phyloP scores from a whole-genome alignment of 2,888 invertebrate genomes.

The Volucella zonaria region DNA sequence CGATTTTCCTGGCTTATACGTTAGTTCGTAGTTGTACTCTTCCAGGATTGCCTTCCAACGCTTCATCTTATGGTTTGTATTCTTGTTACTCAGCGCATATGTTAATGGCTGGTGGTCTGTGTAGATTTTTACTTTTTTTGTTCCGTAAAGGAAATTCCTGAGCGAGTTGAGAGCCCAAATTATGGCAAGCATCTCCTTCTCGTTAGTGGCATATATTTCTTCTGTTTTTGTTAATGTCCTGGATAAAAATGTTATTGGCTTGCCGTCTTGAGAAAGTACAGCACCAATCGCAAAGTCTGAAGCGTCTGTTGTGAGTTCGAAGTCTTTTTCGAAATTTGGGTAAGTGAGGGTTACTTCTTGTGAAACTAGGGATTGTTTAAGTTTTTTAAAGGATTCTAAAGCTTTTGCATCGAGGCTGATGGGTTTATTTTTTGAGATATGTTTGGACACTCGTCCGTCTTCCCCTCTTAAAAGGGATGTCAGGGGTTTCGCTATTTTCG shows the following conservation, averaged over 20 bases:
- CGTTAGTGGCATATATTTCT: no score
- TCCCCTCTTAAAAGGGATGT: slow-evolving; percentile 43
- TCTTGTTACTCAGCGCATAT: slow-evolving; percentile 23
- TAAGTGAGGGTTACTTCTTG: slow-evolving; percentile 47
- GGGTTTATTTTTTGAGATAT: slow-evolving; percentile 36
- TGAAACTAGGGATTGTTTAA: slow-evolving; percentile 46
- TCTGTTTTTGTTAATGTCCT: no score
- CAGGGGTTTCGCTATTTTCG: slow-evolving; percentile 39
- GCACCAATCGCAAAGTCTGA: slow-evolving; percentile 45
- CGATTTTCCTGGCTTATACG: no score
- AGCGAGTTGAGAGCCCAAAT: no score
- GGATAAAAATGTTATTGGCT: slow-evolving; percentile 4
- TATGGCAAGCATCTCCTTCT: no score
- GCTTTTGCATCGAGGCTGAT: slow-evolving; percentile 33
- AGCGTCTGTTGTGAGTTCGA: slow-evolving; percentile 46
- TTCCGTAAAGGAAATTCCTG: no score
- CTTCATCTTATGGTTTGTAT: background rate
- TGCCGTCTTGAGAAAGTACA: slow-evolving; percentile 9
- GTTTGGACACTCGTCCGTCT: slow-evolving; percentile 49
- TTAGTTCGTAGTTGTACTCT: slow-evolving; percentile 11
- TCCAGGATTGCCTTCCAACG: background rate
- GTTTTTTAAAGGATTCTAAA: slow-evolving; percentile 38
- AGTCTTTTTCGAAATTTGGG: slow-evolving; percentile 45
- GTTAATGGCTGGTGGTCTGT: background rate
- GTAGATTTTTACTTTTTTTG: no score